Base-by-base conservation (phyloP, 2,797 vertebrate genomes). In the Cottoperca gobio region DNA sequence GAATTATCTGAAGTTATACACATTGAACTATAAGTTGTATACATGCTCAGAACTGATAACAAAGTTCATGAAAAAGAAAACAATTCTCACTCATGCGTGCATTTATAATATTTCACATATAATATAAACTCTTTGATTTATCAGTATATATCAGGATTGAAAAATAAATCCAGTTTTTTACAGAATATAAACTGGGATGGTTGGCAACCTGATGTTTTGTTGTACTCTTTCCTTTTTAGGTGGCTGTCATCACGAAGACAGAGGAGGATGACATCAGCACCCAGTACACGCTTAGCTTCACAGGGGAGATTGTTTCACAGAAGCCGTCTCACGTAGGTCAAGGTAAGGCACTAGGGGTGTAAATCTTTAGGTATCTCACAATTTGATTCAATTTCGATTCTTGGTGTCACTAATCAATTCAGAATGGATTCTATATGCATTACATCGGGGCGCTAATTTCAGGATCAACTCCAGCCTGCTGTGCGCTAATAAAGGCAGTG, bases 311-410 rank as follows among this genome's bases (percentile, higher is more conserved):
- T 76, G 88, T 95, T 72, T 96, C 96, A 58, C 95, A 96, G 86
- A 98, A 95, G 81, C 97, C 97, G 19, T 98, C 97, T 79, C 97
- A 99, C 89, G 93, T 98, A 43, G 96, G 97, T 58, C 96, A 96
- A 95, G 98, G 98, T 55, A 83, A 83, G 80, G 12, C 50, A 28
- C 31, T 33, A 6, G 6, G 31, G 31, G 31, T 33, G 33, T 6
- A 6, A 33, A 33, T 8, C 31, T 33, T 33, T 33, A 6, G 33
- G 31, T 31, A 33, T 33, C 6, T 33, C n/a, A 33, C 31, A 33
- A 33, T 33, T 33, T 31, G 33, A 8, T 33, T 8, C 31, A 33
- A 33, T 8, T 33, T 33, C 1, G 31, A 31, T 33, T 33, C 31
- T n/a, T n/a, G n/a, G n/a, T n/a, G n/a, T n/a, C n/a, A n/a, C n/a